A percentile compares a stretch with the other conserved stretches of the same genome.
Evolutionary conservation across 2,113 vertebrate genomes (phyloP).

Genomic region (Eira barbara): DNA sequence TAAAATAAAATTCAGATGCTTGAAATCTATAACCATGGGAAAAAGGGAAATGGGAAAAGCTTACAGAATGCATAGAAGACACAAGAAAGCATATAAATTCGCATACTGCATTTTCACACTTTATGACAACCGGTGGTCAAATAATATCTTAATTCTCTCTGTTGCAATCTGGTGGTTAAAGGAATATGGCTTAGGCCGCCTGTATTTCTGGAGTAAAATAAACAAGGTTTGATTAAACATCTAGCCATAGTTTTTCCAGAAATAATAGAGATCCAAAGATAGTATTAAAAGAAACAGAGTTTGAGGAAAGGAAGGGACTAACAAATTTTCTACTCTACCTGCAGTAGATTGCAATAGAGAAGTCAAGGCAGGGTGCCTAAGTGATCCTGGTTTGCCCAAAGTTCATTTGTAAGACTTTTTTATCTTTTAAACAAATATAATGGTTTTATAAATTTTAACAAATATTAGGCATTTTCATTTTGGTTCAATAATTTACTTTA

Average conservation of each 20-base stretch:
- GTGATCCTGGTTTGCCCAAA: background rate
- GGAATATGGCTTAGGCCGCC: background rate
- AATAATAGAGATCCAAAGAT: background rate
- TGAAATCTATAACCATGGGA: slow-evolving; percentile 55
- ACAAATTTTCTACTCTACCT: background rate
- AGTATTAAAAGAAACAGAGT: background rate
- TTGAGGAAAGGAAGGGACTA: background rate
- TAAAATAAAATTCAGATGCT: slow-evolving; percentile 72
- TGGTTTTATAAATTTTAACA: background rate
- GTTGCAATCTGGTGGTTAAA: slow-evolving; percentile 46
- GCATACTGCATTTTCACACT: background rate
- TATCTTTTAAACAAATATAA: background rate
- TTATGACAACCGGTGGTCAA: slow-evolving; percentile 56
- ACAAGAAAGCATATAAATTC: slow-evolving; percentile 47
- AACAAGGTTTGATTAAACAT: slow-evolving; percentile 8
- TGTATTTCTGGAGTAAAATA: slow-evolving; percentile 20
- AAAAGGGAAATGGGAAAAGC: background rate
- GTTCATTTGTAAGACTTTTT: background rate
- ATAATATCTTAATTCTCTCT: slow-evolving; percentile 44
- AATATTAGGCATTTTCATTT: background rate
- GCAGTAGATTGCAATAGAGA: background rate
- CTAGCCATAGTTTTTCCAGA: background rate
- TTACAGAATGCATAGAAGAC: slow-evolving; percentile 18
- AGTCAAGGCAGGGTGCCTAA: background rate
- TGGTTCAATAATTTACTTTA: background rate